phyloP scores from a whole-genome alignment of 2,113 vertebrate species.

The Chitala chitala region DNA sequence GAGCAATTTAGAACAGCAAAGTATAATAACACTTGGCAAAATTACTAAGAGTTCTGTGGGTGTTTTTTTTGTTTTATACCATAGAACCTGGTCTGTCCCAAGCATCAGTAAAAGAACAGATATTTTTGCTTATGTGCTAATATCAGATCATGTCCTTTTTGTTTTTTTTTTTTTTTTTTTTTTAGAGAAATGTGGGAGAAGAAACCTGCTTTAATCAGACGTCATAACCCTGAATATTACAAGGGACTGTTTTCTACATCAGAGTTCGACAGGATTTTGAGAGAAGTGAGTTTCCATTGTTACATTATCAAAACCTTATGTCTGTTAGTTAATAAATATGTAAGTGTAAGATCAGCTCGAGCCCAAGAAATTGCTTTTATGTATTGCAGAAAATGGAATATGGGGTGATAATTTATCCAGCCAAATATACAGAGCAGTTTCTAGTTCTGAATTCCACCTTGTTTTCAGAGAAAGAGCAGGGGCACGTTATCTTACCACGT shows the following conservation, averaged over 20 bases:
- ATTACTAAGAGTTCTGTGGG: neutral
- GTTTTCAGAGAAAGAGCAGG: too few relatives aligned
- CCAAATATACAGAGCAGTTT: too few relatives aligned
- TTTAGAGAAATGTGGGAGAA: slow-evolving; percentile 81
- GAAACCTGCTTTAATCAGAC: slow-evolving; percentile 74
- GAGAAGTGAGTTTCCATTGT: slow-evolving; percentile 48
- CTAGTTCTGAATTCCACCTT: too few relatives aligned
- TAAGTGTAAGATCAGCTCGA: too few relatives aligned
- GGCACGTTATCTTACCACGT: too few relatives aligned
- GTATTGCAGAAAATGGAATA: too few relatives aligned
- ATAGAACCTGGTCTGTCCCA: too few relatives aligned
- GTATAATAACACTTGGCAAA: neutral
- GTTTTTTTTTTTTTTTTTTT: slow-evolving; percentile 10
- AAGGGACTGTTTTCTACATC: slow-evolving; percentile 84
- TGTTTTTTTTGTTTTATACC: too few relatives aligned
- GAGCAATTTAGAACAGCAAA: neutral
- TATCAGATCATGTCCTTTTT: neutral
- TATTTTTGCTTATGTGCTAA: too few relatives aligned
- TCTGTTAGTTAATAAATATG: neutral
- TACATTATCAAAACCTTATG: neutral
- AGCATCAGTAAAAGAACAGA: too few relatives aligned
- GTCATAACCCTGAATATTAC: slow-evolving; percentile 75
- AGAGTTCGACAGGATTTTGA: slow-evolving; percentile 78
- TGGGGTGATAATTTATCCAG: too few relatives aligned
- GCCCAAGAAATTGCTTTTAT: too few relatives aligned